Base-by-base conservation (phyloP, 2,113 vertebrate species). In the Etheostoma cragini region DNA sequence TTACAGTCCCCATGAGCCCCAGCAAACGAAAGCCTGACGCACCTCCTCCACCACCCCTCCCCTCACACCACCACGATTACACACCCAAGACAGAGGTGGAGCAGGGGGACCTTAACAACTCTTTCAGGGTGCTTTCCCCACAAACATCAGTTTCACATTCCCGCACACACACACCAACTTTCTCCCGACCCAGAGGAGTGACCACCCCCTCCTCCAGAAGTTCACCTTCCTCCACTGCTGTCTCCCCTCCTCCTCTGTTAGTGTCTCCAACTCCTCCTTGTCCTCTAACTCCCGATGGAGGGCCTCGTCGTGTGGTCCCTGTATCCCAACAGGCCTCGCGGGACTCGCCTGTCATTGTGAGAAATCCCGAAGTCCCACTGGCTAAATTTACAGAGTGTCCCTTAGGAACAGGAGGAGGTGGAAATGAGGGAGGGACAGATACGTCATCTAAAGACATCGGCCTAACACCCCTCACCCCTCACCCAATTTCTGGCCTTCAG, bases 1-100 rank as follows among this genome's bases (percentile, higher is more conserved):
- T 97, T 89, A 97, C 96, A 6, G 96, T 97, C 60, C 97, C 97
- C 78, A 96, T 97, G 94, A 98, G 97, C 85, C 97, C 97, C 6
- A 96, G 95, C 88, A 96, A 96, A 76, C 90, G 96, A 82, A 97
- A 96, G 89, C 89, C 95, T 0, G 96, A 97, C 11, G 87, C 85
- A 12, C 89, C 86, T 50, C 91, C 84, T 54, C 92, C 90, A 1
- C 87, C 91, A 12, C 85, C 83, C 16, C 87, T 93, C 15, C 83
- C 91, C n/a, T 89, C 91, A 16, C 93, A 95, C 86, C 92, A 94
- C 78, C 94, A 94, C 10, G 90, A 93, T 76, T 94, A 94, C 82
- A 91, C 92, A n/a, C 87, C 87, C 70, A 95, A 95, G 90, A 90
- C 89, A 52, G 94, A 96, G 67, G 83, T 89, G 66, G 94, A 95